A percentile compares a stretch with the other conserved stretches of the same genome.
phyloP scores from a whole-genome alignment of 1,140 invertebrate genomes.

The Lysiphlebus fabarum region DNA sequence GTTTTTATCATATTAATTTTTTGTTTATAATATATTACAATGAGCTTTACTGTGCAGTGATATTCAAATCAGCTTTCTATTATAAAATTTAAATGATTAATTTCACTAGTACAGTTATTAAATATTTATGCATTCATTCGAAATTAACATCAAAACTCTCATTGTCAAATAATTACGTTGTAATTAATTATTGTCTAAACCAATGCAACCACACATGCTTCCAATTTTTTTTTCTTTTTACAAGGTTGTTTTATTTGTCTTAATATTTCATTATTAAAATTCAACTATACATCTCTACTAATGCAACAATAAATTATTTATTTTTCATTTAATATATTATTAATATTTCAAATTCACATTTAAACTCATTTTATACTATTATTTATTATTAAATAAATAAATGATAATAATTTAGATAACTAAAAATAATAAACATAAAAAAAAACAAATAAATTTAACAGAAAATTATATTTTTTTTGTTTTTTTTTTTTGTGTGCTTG shows the following conservation, averaged over 20 bases:
- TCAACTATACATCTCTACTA: slow-evolving; percentile 31
- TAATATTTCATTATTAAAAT: no score
- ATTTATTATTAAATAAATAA: not conserved
- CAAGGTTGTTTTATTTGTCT: slow-evolving; percentile 30
- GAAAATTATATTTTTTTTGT: not conserved
- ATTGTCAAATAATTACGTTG: slow-evolving; percentile 54
- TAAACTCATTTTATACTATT: not conserved
- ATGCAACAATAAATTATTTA: slow-evolving; percentile 26
- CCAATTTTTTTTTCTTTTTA: slow-evolving; percentile 29
- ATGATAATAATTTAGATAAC: not conserved
- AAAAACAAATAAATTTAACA: not conserved
- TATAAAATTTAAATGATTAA: no score
- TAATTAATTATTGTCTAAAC: slow-evolving; percentile 36
- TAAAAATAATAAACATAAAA: not conserved
- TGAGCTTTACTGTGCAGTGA: no score
- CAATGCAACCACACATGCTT: slow-evolving; percentile 50
- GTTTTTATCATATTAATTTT: no score
- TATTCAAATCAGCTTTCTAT: no score
- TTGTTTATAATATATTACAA: no score
- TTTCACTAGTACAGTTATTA: slow-evolving; percentile 21
- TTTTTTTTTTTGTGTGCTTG: slow-evolving; percentile 12
- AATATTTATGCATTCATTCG: slow-evolving; percentile 52
- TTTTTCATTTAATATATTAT: slow-evolving; percentile 11
- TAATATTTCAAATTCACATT: not conserved
- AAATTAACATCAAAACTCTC: slow-evolving; percentile 55